phyloP scores from a whole-genome alignment of 2,888 invertebrate species.

The Mesochorus sp. region DNA sequence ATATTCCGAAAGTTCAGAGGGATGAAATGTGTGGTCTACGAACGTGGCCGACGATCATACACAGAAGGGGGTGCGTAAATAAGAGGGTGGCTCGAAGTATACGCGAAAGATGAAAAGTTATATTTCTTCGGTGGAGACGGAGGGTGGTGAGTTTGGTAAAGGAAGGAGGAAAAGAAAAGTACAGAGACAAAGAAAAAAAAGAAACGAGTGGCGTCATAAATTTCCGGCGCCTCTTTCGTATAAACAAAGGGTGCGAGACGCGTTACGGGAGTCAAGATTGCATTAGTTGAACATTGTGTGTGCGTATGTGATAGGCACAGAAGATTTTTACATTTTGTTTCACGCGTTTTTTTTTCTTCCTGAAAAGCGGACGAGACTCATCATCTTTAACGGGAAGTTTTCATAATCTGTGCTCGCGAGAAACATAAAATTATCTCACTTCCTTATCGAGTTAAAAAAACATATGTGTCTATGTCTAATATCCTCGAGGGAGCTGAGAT shows the following conservation, averaged over 20 bases:
- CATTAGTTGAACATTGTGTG: slow-evolving; percentile 69
- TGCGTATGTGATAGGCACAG: no score
- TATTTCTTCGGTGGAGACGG: slow-evolving; percentile 59
- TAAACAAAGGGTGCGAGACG: slow-evolving; percentile 69
- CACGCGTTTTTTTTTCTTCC: no score
- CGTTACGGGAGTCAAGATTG: slow-evolving; percentile 64
- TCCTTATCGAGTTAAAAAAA: no score
- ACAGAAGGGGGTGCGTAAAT: slow-evolving; percentile 65
- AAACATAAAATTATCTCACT: no score
- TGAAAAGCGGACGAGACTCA: no score
- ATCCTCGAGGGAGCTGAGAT: no score
- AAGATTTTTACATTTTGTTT: neutral
- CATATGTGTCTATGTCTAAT: no score
- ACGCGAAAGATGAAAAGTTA: slow-evolving; percentile 72
- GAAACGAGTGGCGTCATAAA: slow-evolving; percentile 71
- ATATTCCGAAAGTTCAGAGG: slow-evolving; percentile 31
- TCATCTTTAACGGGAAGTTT: no score
- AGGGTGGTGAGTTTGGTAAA: neutral
- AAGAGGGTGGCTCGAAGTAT: slow-evolving; percentile 65
- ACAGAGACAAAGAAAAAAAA: slow-evolving; percentile 43
- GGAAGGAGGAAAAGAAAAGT: slow-evolving; percentile 12
- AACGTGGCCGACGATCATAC: slow-evolving; percentile 11
- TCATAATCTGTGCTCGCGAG: no score
- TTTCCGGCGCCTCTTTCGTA: slow-evolving; percentile 60
- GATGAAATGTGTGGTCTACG: slow-evolving; percentile 23